Base-by-base conservation (phyloP, 2,113 vertebrate species). In the Montifringilla adamsi region DNA sequence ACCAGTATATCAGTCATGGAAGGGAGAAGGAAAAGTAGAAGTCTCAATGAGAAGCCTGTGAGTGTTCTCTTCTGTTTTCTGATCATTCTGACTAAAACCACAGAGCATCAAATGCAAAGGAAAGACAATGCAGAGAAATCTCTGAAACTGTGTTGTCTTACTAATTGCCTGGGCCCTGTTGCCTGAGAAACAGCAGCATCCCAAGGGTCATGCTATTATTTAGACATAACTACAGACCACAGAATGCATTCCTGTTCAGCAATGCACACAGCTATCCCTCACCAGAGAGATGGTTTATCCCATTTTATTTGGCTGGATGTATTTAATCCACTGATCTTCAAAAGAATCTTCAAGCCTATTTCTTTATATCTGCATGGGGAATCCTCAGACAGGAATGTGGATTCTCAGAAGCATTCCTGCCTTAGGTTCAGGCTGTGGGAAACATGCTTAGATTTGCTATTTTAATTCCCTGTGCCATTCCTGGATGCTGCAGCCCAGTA, bases 121-220 rank as follows among this genome's bases (percentile, higher is more conserved):
- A 31, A 90, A 74, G 59, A 85, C 55, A 86, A 70, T 10, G 43
- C 47, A 64, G 47, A 93, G n/a, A 66, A 77, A 63, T 49, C 75
- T 81, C 7, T n/a, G 20, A 83, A 81, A 79, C 76, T 30, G 7
- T 28, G 12, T 35, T 73, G 62, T 47, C 43, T 77, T 30, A 47
- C 24, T 70, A 80, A 86, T 41, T 86, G 90, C 37, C 69, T 86
- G 30, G 31, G 52, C 35, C 84, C 50, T 58, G 60, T 47, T 90
- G 55, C 43, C 59, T 76, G 67, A 93, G 84, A 73, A 95, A 59
- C 50, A 53, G 78, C 89, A 88, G 93, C 52, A 84, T 63, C 92
- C 79, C 52, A 49, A 77, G 68, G 79, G 92, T 63, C 50, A 43
- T 26, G 53, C 50, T 68, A 68, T 62, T 75, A 66, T 46, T 37